Base-by-base conservation (phyloP, 2,113 vertebrate species). In the Romanogobio albipinnatus region DNA sequence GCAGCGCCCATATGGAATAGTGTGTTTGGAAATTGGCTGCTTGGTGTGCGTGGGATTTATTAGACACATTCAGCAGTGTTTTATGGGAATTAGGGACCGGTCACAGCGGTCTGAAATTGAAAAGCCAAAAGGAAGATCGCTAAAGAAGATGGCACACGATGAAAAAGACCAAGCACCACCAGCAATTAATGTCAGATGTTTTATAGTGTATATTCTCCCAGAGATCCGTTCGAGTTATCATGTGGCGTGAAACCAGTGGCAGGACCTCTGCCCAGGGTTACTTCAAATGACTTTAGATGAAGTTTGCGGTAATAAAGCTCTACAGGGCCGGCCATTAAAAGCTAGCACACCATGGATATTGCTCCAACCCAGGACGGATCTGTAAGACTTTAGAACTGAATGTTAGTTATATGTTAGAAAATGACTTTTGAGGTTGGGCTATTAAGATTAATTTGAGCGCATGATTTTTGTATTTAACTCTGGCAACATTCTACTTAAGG, bases 131-230 rank as follows among this genome's bases (percentile, higher is more conserved):
- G 43, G 17, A 36, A 58, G 29, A 43, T 62, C 19, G 24, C 45
- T 70, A 36, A 49, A 56, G 43, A 74, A 58, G 84, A 83, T 45
- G 75, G 75, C 47, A 58, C 11, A 36, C 1, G 49, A 83, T 75
- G 70, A 84, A 87, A 86, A 84, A 87, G 82, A 70, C 15, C 4
- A 45, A 89, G 61, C 61, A 62, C 64, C 85, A 70, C 29, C 74
- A 64, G 77, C 82, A 68, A 86, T 86, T 86, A 86, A 83, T 74
- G 75, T 82, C 86, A 85, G 15, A n/a, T 61, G 26, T 64, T 86
- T 84, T 84, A 86, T 84, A 75, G 84, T 81, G 74, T 82, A 53
- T 76, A 79, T 80, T 36, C 43, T 78, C 26, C 74, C 56, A 4
- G 19, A 77, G 61, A 73, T 81, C 22, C 64, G 26, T 74, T 83